Percentiles rank a stretch among this genome's conserved stretches.
These are phyloP conservation scores for Speoplatyrhinus poulsoni DNA, from an alignment of 2,113 vertebrate genomes.

Conservation along the genomic window DNA sequence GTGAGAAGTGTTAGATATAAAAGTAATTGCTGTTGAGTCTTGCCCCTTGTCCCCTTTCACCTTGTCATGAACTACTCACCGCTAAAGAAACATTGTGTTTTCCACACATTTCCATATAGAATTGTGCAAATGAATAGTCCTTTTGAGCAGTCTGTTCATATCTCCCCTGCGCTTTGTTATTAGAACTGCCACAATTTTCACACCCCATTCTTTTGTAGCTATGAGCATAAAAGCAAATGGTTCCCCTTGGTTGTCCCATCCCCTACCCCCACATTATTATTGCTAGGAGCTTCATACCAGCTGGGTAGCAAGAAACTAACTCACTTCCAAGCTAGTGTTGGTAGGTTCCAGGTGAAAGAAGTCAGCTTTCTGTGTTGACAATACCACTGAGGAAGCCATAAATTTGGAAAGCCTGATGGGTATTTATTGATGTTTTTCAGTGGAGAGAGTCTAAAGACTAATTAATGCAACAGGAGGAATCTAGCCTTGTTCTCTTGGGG, in stretches of 20 bases:
- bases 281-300: conserved; percentile 71
- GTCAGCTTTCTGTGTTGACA: conserved; percentile 74
- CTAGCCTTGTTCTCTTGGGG: conserved; percentile 20
- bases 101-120: conserved; percentile 11
- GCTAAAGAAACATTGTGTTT: conserved; percentile 15
- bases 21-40: conserved; percentile 21
- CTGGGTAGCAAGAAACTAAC: conserved; percentile 75
- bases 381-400: conserved; percentile 80
- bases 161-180: conserved; percentile 15
- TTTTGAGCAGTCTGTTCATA: conserved; percentile 10
- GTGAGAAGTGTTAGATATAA: conserved; percentile 42
- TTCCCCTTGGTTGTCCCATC: conserved; percentile 8
- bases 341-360: conserved; percentile 68
- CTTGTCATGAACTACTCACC: conserved; percentile 39
- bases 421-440: conserved; percentile 71
- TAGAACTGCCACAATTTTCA: conserved; percentile 4
- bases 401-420: conserved; percentile 77
- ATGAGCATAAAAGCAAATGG: conserved; percentile 18
- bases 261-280: conserved; percentile 61
- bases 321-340: conserved; percentile 78
- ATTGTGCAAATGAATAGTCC: conserved; percentile 1
- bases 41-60: conserved; percentile 61
- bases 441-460: conserved; percentile 47
- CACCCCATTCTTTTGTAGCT: conserved; percentile 16
- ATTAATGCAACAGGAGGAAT: conserved; percentile 27